Conservation (phyloP, 2,888 invertebrate genomes). For the Agonopterix alstromeriana region DNA sequence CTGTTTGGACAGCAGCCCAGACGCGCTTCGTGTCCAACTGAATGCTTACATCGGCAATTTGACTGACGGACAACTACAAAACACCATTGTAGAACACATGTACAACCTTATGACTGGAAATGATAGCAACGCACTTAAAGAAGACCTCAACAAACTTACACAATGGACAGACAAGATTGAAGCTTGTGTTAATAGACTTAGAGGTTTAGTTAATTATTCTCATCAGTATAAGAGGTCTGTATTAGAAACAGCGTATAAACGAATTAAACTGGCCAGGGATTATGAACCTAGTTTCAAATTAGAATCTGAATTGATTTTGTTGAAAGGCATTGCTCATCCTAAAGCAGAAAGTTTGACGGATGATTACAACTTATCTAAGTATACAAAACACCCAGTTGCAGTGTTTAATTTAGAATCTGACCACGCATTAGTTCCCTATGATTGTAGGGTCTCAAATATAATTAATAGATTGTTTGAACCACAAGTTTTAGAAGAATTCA, state of each 20-base stretch:
- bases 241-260: constrained; percentile 26
- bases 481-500: constrained; percentile 24
- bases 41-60: constrained; percentile 28
- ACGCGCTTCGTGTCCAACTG: constrained; percentile 29
- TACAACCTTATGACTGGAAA: constrained; percentile 23
- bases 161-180: constrained; percentile 27
- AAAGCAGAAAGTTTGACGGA: constrained; percentile 16
- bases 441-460: constrained; percentile 36
- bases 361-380: constrained; percentile 40
- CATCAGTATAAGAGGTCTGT: constrained; percentile 27
- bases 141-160: constrained; percentile 17
- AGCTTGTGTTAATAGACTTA: constrained; percentile 18
- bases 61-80: constrained; percentile 26
- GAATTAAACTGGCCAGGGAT: constrained; percentile 25
- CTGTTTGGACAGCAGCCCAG: constrained; percentile 46
- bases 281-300: constrained; percentile 32
- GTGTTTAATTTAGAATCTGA: constrained; percentile 28
- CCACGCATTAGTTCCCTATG: constrained; percentile 25
- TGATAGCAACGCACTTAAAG: constrained; percentile 11
- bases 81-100: constrained; percentile 26
- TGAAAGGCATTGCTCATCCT: constrained; percentile 28
- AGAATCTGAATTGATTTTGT: constrained; percentile 36
- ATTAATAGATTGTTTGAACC: constrained; percentile 30
- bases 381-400: constrained; percentile 28
- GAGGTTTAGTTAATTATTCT: constrained; percentile 19